Evolutionary conservation across 2,113 vertebrate species (phyloP), one percentile per base, ranked within the genome.

Genomic region (Pygoscelis antarcticus): DNA sequence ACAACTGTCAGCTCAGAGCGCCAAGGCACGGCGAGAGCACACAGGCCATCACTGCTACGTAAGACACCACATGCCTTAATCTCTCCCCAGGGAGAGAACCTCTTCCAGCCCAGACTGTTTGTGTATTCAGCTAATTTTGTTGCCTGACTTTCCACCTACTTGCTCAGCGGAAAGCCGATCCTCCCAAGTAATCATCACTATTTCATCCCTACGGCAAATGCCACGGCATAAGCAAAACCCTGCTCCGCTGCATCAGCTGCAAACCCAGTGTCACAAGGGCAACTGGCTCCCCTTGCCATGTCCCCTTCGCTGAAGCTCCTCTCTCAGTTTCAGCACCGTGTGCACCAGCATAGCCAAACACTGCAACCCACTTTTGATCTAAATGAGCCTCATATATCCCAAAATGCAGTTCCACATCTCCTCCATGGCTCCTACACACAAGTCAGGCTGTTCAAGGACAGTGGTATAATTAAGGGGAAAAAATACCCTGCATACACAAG

Each of bases 121-220:
- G 93, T 97, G 95, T 96, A 95, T 93, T 96, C 97, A 94, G 95
- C 91, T 96, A 96, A 95, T 96, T 96, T 84, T 96, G 96, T 84
- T 96, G 96, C 94, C 87, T 96, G 93, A 96, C 91, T 96, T 97
- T 96, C 95, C 96, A 96, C 95, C 93, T 96, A 96, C 95, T 96
- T 91, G 87, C 93, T 97, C 93, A 96, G 96, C 85, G 0, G 96
- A 97, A 97, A 97, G 69, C 49, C 0, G 87, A 97, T 97, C 90
- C 96, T 85, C 90, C 78, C 84, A 94, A 96, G 93, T 46, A 83
- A 97, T 97, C 95, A 96, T 93, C 87, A 26, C 95, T 97, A 96
- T 97, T 96, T 86, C 46, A 44, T 89, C 79, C 79, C 71, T 92
- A 64, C 71, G 14, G 42, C 42, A 42, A 16, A 42, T 42, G 15